These are phyloP conservation scores for Acipenser oxyrinchus DNA, from an alignment of 2,797 vertebrate species.

Conservation along the genomic window DNA sequence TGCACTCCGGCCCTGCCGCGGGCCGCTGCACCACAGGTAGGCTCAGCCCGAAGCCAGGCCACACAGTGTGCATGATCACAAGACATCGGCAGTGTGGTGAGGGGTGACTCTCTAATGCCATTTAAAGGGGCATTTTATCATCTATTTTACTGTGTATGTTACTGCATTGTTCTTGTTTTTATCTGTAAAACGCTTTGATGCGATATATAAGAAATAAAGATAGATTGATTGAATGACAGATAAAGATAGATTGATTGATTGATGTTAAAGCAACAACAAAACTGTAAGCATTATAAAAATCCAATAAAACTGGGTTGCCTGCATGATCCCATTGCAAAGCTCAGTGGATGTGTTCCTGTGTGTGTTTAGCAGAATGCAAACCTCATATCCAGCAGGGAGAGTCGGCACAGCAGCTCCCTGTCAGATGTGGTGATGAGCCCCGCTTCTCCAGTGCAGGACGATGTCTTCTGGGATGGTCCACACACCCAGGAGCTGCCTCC, in stretches of 20 bases:
- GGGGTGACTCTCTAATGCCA: no score
- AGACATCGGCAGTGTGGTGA: neutral
- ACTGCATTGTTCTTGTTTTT: no score
- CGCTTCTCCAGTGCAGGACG: constrained; percentile 49
- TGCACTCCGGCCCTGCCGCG: constrained; percentile 75
- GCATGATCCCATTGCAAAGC: constrained; percentile 18
- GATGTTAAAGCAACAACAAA: neutral
- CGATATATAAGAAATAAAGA: no score
- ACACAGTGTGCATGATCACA: neutral
- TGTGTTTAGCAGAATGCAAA: constrained; percentile 63
- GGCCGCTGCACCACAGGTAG: constrained; percentile 62
- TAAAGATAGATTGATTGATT: neutral
- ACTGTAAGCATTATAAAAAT: no score
- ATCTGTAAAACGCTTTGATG: no score
- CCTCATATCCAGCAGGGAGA: constrained; percentile 56
- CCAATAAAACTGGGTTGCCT: no score
- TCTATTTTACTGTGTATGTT: no score
- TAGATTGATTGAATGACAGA: no score
- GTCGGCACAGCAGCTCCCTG: constrained; percentile 70
- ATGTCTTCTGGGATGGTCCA: constrained; percentile 64
- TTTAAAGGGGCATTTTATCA: no score
- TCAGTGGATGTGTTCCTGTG: constrained; percentile 8
- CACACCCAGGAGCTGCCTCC: constrained; percentile 57
- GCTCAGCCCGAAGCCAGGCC: neutral
- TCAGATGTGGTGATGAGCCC: constrained; percentile 64